Percentiles rank a stretch among this genome's conserved stretches.
These are phyloP conservation scores for Zeugodacus cucurbitae DNA, from an alignment of 1,140 invertebrate species.

Conservation along the genomic window DNA sequence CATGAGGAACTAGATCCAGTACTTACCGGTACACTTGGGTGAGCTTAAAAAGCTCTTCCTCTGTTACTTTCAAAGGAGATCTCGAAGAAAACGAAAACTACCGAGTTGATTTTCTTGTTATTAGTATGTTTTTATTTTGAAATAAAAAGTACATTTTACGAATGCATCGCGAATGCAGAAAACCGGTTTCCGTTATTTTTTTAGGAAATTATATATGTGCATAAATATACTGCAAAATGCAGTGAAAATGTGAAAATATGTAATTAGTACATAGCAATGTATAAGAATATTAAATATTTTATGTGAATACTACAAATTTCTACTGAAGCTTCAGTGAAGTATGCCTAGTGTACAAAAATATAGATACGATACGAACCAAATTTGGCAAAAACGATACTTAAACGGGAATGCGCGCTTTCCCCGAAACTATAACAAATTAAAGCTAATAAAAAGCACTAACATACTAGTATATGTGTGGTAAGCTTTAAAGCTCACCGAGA, in stretches of 20 bases:
- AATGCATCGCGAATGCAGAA: background rate
- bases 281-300: background rate
- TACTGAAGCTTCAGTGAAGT: constrained; percentile 35
- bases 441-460: constrained; percentile 19
- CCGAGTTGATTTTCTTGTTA: background rate
- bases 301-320: background rate
- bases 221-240: constrained; percentile 9
- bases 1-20: too few species aligned
- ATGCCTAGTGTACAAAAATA: background rate
- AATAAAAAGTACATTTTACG: background rate
- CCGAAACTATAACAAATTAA: background rate
- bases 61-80: too few species aligned
- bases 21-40: too few species aligned
- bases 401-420: constrained; percentile 24
- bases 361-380: background rate
- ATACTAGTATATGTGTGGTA: background rate
- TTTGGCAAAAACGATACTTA: constrained; percentile 15
- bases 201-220: background rate
- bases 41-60: too few species aligned
- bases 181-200: background rate
- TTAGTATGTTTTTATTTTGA: background rate
- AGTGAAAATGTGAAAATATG: constrained; percentile 3
- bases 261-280: background rate
- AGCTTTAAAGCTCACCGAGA: constrained; percentile 21
- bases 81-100: too few species aligned